Evolutionary conservation across 92 coral and sea anemone species (phyloP).

Genomic region (Zoanthus gigantus): DNA sequence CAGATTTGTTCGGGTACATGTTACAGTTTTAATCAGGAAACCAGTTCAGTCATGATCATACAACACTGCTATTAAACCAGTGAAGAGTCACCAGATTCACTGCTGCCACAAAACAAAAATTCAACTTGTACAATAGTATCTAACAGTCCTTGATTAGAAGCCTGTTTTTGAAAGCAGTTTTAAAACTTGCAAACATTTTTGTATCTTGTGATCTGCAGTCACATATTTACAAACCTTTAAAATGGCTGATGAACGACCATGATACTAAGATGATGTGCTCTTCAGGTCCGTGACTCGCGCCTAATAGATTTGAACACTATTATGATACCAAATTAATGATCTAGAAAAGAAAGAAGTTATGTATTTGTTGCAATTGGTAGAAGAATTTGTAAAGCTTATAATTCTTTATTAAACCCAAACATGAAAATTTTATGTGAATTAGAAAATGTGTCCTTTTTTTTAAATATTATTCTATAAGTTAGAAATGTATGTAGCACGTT

Average conservation of each 20-base stretch:
- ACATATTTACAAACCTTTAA: background rate
- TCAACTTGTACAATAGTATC: too few species aligned
- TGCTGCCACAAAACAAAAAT: background rate
- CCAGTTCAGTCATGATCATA: background rate
- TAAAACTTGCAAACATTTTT: background rate
- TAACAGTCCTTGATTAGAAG: background rate
- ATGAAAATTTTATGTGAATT: background rate
- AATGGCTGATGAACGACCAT: background rate
- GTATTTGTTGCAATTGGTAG: constrained; percentile 7
- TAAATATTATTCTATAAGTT: too few species aligned
- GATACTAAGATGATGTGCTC: background rate
- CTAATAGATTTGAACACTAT: background rate
- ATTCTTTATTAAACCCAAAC: constrained; percentile 14
- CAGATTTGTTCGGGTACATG: background rate
- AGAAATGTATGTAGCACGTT: too few species aligned
- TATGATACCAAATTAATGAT: background rate
- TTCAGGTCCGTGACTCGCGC: background rate
- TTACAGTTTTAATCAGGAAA: background rate
- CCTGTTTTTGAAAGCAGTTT: background rate
- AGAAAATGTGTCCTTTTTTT: too few species aligned
- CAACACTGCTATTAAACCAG: background rate
- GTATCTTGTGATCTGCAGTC: background rate
- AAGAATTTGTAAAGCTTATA: constrained; percentile 9
- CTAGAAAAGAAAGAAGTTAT: background rate
- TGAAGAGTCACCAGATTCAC: background rate